Conservation (phyloP, 2,888 invertebrate genomes). For the Muschampia plurimacula region DNA sequence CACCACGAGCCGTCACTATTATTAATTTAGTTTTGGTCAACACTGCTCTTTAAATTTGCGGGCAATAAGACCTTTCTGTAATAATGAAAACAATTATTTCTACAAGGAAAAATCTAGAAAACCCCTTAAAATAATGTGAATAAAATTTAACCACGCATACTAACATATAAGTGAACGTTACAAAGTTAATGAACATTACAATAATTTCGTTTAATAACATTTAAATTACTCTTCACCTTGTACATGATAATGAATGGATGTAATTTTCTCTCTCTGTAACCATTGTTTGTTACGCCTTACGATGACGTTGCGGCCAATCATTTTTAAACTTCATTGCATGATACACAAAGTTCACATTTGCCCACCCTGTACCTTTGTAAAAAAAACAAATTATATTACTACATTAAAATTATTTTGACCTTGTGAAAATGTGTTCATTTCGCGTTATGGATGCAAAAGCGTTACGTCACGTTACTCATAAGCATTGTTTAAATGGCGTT, state of each 20-base stretch:
- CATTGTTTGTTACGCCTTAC: constrained; percentile 13
- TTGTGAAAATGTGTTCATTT: constrained; percentile 20
- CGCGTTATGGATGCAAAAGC: constrained; percentile 1
- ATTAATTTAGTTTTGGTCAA: no score
- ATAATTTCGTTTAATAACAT: constrained; percentile 25
- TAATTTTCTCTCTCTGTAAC: constrained; percentile 12
- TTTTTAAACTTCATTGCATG: constrained; percentile 2
- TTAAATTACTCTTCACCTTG: constrained; percentile 22
- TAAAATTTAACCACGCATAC: constrained; percentile 1
- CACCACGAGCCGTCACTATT: no score
- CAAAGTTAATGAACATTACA: constrained; percentile 3
- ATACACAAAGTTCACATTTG: not conserved
- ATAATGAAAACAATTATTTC: no score
- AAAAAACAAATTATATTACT: constrained; percentile 8
- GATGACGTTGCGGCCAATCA: not conserved
- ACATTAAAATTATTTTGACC: constrained; percentile 18
- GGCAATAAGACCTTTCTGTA: no score
- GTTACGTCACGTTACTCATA: constrained; percentile 12
- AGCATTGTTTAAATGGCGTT: not conserved
- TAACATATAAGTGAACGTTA: not conserved
- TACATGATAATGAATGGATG: constrained; percentile 16
- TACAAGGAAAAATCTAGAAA: no score
- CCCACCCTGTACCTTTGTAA: not conserved
- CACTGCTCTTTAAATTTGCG: no score
- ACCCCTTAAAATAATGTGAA: not conserved